phyloP scores from a whole-genome alignment of 2,113 vertebrate species.

The Entelurus aequoreus region DNA sequence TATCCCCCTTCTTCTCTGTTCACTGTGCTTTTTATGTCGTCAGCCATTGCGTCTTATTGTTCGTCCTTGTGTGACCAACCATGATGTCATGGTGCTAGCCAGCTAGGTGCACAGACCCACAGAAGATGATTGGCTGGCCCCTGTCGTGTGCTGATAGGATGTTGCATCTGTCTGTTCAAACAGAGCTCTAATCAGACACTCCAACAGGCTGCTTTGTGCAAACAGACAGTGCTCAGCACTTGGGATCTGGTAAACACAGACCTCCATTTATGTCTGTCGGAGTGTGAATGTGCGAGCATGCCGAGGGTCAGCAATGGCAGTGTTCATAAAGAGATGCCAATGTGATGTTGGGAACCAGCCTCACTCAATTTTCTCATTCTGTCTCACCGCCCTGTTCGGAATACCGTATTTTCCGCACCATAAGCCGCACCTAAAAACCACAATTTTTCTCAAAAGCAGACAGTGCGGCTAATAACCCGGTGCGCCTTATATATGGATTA shows the following conservation, averaged over 20 bases:
- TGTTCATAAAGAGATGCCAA: slow-evolving; percentile 31
- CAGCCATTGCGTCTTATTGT: slow-evolving; percentile 13
- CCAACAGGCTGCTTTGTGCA: slow-evolving; percentile 61
- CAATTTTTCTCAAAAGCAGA: no score
- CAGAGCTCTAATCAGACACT: slow-evolving; percentile 62
- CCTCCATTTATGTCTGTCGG: slow-evolving; percentile 22
- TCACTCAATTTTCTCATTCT: slow-evolving; percentile 40
- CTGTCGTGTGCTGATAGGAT: slow-evolving; percentile 51
- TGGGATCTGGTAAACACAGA: slow-evolving; percentile 57
- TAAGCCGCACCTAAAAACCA: no score
- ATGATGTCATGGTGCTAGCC: slow-evolving; percentile 19
- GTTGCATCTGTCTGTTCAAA: slow-evolving; percentile 61
- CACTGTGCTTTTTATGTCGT: slow-evolving; percentile 13
- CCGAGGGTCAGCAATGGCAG: slow-evolving; percentile 45
- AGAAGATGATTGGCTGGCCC: slow-evolving; percentile 38
- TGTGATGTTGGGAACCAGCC: slow-evolving; percentile 33
- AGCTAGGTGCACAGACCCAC: slow-evolving; percentile 21
- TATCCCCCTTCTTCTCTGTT: slow-evolving; percentile 12
- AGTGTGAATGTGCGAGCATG: slow-evolving; percentile 1
- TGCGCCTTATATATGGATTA: no score
- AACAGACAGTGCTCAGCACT: slow-evolving; percentile 51
- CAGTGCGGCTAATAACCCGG: no score
- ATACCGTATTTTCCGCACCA: slow-evolving; percentile 20
- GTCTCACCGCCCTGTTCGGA: slow-evolving; percentile 24
- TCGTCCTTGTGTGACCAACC: slow-evolving; percentile 23